Percentiles rank a stretch among this genome's conserved stretches.
phyloP scores from a whole-genome alignment of 92 coral and sea anemone species.

The Parazoanthus darwini region DNA sequence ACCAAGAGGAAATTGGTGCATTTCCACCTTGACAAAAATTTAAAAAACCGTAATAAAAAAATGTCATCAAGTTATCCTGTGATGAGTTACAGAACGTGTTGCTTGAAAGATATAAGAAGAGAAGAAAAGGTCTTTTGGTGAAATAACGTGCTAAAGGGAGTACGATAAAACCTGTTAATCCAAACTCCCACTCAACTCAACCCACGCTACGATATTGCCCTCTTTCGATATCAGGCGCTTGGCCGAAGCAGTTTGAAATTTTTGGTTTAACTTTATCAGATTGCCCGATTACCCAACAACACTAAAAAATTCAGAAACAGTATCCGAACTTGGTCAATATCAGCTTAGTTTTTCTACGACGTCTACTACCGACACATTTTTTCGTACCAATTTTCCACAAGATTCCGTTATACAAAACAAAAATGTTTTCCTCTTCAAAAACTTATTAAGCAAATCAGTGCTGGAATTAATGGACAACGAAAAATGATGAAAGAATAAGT shows the following conservation, averaged over 20 bases:
- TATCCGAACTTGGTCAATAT: background rate
- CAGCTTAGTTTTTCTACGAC: background rate
- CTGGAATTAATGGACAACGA: background rate
- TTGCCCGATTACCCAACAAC: background rate
- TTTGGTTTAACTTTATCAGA: background rate
- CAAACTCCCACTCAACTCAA: background rate
- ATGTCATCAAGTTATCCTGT: background rate
- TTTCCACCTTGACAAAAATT: background rate
- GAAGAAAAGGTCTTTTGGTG: background rate
- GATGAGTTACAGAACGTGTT: background rate
- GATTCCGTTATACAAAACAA: background rate
- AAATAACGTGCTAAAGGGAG: slow-evolving; percentile 10
- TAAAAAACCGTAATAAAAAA: background rate
- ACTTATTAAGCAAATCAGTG: too few species aligned
- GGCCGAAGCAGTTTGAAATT: background rate
- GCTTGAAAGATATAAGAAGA: background rate
- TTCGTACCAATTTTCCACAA: background rate
- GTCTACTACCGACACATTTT: background rate
- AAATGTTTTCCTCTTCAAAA: background rate
- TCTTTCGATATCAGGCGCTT: background rate
- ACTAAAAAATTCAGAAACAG: background rate
- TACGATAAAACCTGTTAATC: background rate
- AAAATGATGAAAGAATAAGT: too few species aligned
- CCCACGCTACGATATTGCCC: background rate
- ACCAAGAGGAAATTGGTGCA: background rate